Evolutionary conservation across 2,888 invertebrate genomes (phyloP).

Genomic region (Sphinx pinastri): DNA sequence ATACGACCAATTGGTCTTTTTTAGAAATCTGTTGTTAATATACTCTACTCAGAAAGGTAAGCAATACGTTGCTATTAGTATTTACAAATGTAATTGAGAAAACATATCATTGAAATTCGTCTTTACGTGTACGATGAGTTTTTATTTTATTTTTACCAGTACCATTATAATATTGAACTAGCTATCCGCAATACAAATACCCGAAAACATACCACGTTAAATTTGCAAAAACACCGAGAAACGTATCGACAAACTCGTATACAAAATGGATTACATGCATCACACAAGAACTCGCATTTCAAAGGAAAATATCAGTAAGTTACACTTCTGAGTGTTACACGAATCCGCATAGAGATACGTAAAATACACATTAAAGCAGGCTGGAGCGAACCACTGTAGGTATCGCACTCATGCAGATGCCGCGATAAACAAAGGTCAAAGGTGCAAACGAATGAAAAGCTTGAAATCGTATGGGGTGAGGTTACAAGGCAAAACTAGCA

Average conservation of each 20-base stretch:
- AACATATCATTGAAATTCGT: background rate
- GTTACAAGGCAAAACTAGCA: conserved; percentile 9
- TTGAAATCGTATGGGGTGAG: conserved; percentile 15
- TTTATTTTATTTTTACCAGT: too few relatives aligned
- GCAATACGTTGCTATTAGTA: background rate
- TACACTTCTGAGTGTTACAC: conserved; percentile 4
- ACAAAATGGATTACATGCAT: background rate
- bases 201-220: background rate
- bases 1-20: background rate
- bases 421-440: conserved; percentile 23
- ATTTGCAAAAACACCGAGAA: background rate
- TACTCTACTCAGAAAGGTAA: background rate
- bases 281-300: conserved; percentile 1
- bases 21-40: background rate
- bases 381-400: background rate
- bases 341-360: conserved; percentile 1
- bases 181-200: background rate
- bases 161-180: background rate
- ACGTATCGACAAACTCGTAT: too few relatives aligned
- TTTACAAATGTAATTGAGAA: background rate
- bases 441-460: conserved; percentile 20
- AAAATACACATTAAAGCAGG: conserved; percentile 14
- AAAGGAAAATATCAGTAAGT: conserved; percentile 12
- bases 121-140: too few relatives aligned
- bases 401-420: conserved; percentile 13